Evolutionary conservation across 2,888 invertebrate species (phyloP), one percentile per base, ranked within the genome.

Genomic region (Mactromeris polynyma): DNA sequence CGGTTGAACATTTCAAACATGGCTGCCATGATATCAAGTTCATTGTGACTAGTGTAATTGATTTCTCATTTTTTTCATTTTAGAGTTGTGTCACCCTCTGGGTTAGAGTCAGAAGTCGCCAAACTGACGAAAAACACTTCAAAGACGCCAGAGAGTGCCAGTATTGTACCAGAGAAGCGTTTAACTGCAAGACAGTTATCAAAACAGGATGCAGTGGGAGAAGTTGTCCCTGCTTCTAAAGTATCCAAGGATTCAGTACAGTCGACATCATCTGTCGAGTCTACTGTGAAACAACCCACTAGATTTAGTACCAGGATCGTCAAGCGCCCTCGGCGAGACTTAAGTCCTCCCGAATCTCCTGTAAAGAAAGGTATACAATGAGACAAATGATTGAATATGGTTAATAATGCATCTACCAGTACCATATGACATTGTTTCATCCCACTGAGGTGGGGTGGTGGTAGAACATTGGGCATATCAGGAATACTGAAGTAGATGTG

Each of bases 271-370:
- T 64, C 82, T 38, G 42, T 81, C 2, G 80, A 86, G 40, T 26
- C 87, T 0, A 73, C 79, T 26, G 86, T 69, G 1, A 90, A 88
- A 77, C 90, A 90, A 73, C 92, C 93, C 33, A 94, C 94, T 31
- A 85, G 94, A 73, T 94, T 93, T n/a, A 94, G 94, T 78, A 93
- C 93, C 0, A 90, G 95, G 83, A 90, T 94, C 38, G 93, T 94
- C 17, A 94, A 94, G 83, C 91, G 93, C 86, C 93, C 94, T 19
- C 92, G 91, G 81, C 89, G 94, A 78, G 94, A 95, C 86, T 80
- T 93, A 6, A 95, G 95, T 78, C 95, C 95, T 19, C 93, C 94
- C 4, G 93, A 93, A 58, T 95, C 95, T 17, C 95, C 95, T 19
- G 93, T 90, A 2, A 95, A 95, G 85, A 95, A 95, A 91, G 88